These are phyloP conservation scores for Mycalesis mineus DNA, from an alignment of 2,888 invertebrate species.

Conservation along the genomic window DNA sequence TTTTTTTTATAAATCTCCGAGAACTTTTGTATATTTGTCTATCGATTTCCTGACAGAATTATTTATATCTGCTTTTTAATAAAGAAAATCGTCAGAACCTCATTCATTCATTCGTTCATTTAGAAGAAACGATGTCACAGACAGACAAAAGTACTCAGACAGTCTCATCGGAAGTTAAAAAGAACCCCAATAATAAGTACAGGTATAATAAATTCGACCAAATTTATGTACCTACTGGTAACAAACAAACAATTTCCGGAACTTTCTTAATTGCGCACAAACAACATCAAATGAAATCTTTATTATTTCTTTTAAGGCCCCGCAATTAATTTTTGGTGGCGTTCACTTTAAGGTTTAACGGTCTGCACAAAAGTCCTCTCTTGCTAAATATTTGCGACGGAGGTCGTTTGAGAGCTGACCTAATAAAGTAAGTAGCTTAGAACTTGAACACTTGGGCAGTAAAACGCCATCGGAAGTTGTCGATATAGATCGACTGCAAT, in stretches of 20 bases:
- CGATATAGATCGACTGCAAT: neutral
- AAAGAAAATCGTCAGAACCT: no score
- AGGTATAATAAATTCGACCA: neutral
- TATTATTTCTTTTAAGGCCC: constrained; percentile 25
- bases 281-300: constrained; percentile 24
- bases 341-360: constrained; percentile 11
- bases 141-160: no score
- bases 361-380: constrained; percentile 10
- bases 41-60: no score
- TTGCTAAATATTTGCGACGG: constrained; percentile 7
- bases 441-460: neutral
- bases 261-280: constrained; percentile 21
- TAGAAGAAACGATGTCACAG: no score
- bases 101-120: no score
- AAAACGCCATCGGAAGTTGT: neutral
- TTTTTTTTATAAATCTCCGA: no score
- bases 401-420: constrained; percentile 21
- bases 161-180: neutral
- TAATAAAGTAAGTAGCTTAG: constrained; percentile 19
- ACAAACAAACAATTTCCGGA: constrained; percentile 16
- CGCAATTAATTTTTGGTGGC: constrained; percentile 25
- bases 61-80: no score
- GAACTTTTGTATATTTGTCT: no score
- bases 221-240: neutral
- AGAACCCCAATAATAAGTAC: no score